These are phyloP conservation scores for Onychostruthus taczanowskii DNA, from an alignment of 2,113 vertebrate genomes.

Conservation along the genomic window DNA sequence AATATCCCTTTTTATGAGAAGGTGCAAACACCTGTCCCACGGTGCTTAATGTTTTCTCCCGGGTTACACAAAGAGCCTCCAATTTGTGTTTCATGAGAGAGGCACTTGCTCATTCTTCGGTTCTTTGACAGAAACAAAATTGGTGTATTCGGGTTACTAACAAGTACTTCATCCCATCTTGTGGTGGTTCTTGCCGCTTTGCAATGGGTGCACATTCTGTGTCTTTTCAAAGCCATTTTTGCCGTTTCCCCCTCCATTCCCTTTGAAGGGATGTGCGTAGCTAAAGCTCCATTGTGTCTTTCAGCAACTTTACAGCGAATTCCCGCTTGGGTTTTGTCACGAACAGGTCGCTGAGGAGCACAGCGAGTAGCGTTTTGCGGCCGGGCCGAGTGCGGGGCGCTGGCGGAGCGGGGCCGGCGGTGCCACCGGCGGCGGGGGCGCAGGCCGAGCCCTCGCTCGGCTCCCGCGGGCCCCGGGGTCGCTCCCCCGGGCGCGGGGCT, in stretches of 20 bases:
- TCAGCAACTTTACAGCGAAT: neutral
- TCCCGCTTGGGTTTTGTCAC: too few species aligned
- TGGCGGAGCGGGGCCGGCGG: neutral
- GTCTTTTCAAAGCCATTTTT: neutral
- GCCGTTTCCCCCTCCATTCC: fast-evolving
- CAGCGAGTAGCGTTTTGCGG: fast-evolving
- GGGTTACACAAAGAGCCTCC: neutral
- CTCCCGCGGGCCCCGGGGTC: neutral
- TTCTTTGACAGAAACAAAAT: neutral
- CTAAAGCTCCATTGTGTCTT: neutral
- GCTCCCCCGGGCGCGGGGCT: neutral
- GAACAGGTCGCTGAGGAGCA: fast-evolving
- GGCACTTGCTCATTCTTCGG: neutral
- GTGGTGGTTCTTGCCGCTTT: fast-evolving
- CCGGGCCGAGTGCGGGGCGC: neutral
- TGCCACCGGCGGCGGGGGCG: neutral
- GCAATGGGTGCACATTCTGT: neutral
- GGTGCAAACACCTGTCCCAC: neutral
- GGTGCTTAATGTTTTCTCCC: fast-evolving
- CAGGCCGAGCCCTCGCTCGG: neutral
- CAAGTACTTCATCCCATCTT: neutral
- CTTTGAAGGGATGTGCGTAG: neutral
- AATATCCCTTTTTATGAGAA: neutral
- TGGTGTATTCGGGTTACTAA: fast-evolving
- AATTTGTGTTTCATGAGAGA: neutral